These are phyloP conservation scores for Prinia subflava DNA, from an alignment of 2,113 vertebrate genomes.

Conservation along the genomic window DNA sequence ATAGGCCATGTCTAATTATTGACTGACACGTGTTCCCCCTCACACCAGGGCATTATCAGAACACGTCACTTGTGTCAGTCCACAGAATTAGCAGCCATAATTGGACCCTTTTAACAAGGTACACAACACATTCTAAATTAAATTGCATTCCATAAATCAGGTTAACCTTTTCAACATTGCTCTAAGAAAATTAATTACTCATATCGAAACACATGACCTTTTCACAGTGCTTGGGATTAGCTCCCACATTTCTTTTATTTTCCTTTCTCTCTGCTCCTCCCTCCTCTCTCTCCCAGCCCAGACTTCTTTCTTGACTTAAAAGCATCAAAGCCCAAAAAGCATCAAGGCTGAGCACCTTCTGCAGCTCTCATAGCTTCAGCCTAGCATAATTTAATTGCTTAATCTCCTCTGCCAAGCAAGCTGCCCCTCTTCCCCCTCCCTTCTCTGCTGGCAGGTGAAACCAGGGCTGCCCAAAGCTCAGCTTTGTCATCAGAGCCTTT, in stretches of 20 bases:
- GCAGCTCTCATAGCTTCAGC: not conserved
- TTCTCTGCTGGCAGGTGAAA: not conserved
- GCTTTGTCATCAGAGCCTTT: not conserved
- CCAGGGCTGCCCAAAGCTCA: not conserved
- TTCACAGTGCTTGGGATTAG: conserved; percentile 69
- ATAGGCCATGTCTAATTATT: not conserved
- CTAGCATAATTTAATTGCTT: not conserved
- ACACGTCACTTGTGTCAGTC: not conserved
- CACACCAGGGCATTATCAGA: not conserved
- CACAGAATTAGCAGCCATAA: conserved; percentile 66
- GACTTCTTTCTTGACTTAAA: not conserved
- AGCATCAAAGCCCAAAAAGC: not conserved
- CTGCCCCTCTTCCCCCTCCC: not conserved
- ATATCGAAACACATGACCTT: conserved; percentile 77
- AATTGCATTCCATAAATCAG: conserved; percentile 81
- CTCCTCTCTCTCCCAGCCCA: not conserved
- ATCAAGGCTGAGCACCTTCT: not conserved
- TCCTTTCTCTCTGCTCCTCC: not conserved
- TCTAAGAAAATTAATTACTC: conserved; percentile 84
- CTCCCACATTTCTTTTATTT: conserved; percentile 1
- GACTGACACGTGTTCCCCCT: not conserved
- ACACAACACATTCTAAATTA: conserved; percentile 80
- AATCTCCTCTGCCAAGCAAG: not conserved
- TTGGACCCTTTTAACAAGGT: conserved; percentile 77
- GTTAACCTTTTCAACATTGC: conserved; percentile 82